Conservation (phyloP, 1,140 invertebrate genomes). For the Antheraea pernyi region DNA sequence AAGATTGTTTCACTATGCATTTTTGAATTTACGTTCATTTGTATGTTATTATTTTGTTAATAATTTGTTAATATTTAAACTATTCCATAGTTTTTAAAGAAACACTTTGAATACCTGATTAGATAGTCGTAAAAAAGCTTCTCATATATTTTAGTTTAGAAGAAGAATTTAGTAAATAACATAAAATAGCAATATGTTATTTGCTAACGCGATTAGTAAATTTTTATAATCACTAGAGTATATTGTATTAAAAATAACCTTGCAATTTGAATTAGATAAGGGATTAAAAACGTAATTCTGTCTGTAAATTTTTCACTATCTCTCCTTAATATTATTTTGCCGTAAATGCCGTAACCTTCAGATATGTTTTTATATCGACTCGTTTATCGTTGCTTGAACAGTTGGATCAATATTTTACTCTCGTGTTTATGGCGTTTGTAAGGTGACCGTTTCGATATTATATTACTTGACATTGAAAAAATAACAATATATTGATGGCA, state of each 20-base stretch:
- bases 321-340: not conserved
- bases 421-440: not conserved
- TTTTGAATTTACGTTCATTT: too few relatives aligned
- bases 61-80: too few relatives aligned
- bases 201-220: not conserved
- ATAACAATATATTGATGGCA: not conserved
- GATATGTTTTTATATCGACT: not conserved
- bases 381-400: not conserved
- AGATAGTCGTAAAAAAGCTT: too few relatives aligned
- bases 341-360: constrained; percentile 1
- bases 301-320: not conserved
- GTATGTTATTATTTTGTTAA: too few relatives aligned
- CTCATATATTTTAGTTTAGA: too few relatives aligned
- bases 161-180: too few relatives aligned
- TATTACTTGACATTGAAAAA: not conserved
- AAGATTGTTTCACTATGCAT: too few relatives aligned
- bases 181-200: not conserved
- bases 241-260: not conserved
- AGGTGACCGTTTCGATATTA: not conserved
- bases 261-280: not conserved
- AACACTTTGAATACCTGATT: too few relatives aligned
- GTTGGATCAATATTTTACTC: constrained; percentile 9
- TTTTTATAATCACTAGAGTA: not conserved
- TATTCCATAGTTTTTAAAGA: too few relatives aligned
- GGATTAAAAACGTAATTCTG: not conserved